Base-by-base conservation (phyloP, 2,797 vertebrate genomes). In the Pyrocephalus nanus region DNA sequence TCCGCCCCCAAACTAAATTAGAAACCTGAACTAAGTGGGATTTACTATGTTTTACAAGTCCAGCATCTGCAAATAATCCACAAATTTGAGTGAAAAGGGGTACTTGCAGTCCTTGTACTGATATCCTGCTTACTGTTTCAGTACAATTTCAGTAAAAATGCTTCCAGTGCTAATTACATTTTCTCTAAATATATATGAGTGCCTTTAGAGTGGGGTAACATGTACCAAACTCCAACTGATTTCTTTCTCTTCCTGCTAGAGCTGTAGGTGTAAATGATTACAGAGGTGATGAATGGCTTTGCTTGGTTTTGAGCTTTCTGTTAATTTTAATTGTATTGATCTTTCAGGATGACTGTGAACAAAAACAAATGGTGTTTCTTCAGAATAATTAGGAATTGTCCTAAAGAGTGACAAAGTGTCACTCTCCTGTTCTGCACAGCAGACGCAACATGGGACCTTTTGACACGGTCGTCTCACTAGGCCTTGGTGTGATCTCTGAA, bases 191-290 rank as follows among this genome's bases (percentile, higher is more conserved):
- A 86, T 69, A 15, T 82, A 84, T 62, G 78, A 95, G 65, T 38
- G 26, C 74, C 86, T 93, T 96, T 90, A 88, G 78, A 92, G 51
- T 45, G 30, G 50, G n/a, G 18, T 96, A 91, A 74, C 42, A 18
- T 70, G 60, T 61, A 51, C 27, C 50, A 84, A 72, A 95, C 74
- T 77, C 62, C 42, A 76, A 15, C 18, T 94, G 76, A 87, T 96
- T 93, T 90, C 7, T 82, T 89, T 90, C 94, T 95, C 86, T 62
- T 77, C 3, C 5, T 91, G 54, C 50, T 73, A 86, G 40, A 91
- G 34, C n/a, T 96, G 47, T 90, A 94, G 85, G 74, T 96, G 61
- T 92, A 92, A 90, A 93, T 92, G 53, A 79, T 95, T 94, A 87
- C 51, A 83, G 32, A 43, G 66, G 50, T 81, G 74, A 85, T 45